A percentile compares a stretch with the other conserved stretches of the same genome.
Evolutionary conservation across 2,797 vertebrate species (phyloP).

Genomic region (Sebastes glaucus): DNA sequence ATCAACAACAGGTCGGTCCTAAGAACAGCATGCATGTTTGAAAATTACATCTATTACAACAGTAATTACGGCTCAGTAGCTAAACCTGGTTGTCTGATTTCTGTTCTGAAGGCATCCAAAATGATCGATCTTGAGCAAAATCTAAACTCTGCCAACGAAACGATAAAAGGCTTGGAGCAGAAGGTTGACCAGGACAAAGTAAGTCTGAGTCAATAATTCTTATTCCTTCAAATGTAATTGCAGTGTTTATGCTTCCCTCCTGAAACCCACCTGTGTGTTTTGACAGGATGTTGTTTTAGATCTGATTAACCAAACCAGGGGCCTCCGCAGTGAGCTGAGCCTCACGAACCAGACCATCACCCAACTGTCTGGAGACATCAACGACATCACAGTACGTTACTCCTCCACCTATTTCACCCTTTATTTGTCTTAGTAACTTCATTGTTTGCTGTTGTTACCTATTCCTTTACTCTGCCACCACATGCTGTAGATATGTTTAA

Average conservation of each 20-base stretch:
- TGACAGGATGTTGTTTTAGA: constrained; percentile 88
- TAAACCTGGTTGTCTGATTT: constrained; percentile 1
- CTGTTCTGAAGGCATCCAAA: constrained; percentile 50
- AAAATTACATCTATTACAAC: neutral
- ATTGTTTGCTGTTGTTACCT: neutral
- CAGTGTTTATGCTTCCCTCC: neutral
- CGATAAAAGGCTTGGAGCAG: constrained; percentile 83
- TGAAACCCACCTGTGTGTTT: constrained; percentile 33
- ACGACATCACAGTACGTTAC: constrained; percentile 87
- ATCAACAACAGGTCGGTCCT: constrained; percentile 87
- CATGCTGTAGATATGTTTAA: neutral
- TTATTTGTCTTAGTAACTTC: neutral
- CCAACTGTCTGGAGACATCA: constrained; percentile 86
- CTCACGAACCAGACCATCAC: constrained; percentile 86
- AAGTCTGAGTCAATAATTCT: constrained; percentile 21
- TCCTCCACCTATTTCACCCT: neutral
- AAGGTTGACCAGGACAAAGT: constrained; percentile 91
- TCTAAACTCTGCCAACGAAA: constrained; percentile 76
- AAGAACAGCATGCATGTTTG: neutral
- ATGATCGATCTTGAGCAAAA: constrained; percentile 78
- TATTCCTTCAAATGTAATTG: neutral
- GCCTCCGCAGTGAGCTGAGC: constrained; percentile 84
- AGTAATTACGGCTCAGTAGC: neutral
- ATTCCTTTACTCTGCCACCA: neutral
- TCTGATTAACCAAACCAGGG: constrained; percentile 91